Conservation (phyloP, 2,113 vertebrate species). For the Donacobius atricapilla region DNA sequence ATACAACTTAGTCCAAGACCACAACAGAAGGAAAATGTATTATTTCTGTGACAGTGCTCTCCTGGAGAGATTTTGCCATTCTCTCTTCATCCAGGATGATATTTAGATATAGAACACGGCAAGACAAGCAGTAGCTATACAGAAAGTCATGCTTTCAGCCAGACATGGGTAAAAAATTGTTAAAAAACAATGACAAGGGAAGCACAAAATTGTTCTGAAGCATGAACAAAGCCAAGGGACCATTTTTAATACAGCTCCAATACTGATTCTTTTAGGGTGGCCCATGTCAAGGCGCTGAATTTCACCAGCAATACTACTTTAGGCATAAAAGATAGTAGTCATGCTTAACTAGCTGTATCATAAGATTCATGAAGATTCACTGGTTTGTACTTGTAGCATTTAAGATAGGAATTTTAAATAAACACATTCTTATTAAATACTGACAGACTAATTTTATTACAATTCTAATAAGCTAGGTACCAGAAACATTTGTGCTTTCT, state of each 20-base stretch:
- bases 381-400: not conserved
- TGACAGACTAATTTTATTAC: not conserved
- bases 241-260: not conserved
- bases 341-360: not conserved
- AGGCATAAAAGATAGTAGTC: not conserved
- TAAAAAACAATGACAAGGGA: not conserved
- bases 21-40: not conserved
- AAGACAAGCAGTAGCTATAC: not conserved
- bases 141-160: not conserved
- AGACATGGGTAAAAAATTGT: not conserved
- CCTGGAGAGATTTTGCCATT: not conserved
- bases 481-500: not conserved
- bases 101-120: not conserved
- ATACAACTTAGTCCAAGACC: not conserved
- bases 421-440: not conserved
- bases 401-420: not conserved
- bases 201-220: not conserved
- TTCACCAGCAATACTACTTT: not conserved
- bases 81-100: not conserved
- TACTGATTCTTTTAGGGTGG: not conserved
- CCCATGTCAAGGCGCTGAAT: not conserved
- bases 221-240: not conserved
- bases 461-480: not conserved
- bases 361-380: not conserved
- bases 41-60: not conserved